These are phyloP conservation scores for Hucho hucho DNA, from an alignment of 2,113 vertebrate species.

Conservation along the genomic window DNA sequence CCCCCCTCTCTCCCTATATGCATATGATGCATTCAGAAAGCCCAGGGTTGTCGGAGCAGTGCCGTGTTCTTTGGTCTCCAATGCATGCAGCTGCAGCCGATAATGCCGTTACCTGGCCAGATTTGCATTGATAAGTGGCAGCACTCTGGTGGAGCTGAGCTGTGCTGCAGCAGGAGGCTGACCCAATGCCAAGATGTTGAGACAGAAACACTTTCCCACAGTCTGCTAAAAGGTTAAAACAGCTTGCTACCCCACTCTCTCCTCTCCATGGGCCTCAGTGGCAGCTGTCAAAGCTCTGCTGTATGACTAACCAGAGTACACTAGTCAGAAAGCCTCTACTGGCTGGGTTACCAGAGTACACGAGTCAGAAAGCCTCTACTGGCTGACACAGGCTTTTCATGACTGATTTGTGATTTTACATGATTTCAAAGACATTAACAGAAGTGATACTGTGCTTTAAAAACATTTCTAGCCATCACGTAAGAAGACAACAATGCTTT, in stretches of 20 bases:
- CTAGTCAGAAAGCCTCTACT: too few relatives aligned
- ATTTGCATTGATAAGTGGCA: constrained; percentile 46
- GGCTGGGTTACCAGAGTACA: too few relatives aligned
- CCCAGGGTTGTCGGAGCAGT: constrained; percentile 24
- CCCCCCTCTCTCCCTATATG: background rate
- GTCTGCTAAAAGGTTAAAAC: constrained; percentile 2
- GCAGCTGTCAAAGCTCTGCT: background rate
- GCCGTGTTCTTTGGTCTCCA: constrained; percentile 1
- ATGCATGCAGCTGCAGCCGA: constrained; percentile 24
- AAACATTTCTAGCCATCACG: background rate
- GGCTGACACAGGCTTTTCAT: background rate
- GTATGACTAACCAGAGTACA: background rate
- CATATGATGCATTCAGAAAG: background rate
- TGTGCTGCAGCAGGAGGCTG: constrained; percentile 29
- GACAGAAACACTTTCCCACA: constrained; percentile 4
- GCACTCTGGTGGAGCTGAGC: constrained; percentile 13
- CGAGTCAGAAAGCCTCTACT: background rate
- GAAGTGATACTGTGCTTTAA: background rate
- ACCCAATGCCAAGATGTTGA: constrained; percentile 27
- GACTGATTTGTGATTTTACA: constrained; percentile 5
- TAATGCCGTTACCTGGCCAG: constrained; percentile 41
- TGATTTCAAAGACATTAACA: constrained; percentile 2
- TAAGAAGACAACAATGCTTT: background rate
- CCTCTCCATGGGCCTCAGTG: background rate
- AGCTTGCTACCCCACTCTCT: background rate